Evolutionary conservation across 2,888 invertebrate genomes (phyloP).

Genomic region (Cephonodes hylas): DNA sequence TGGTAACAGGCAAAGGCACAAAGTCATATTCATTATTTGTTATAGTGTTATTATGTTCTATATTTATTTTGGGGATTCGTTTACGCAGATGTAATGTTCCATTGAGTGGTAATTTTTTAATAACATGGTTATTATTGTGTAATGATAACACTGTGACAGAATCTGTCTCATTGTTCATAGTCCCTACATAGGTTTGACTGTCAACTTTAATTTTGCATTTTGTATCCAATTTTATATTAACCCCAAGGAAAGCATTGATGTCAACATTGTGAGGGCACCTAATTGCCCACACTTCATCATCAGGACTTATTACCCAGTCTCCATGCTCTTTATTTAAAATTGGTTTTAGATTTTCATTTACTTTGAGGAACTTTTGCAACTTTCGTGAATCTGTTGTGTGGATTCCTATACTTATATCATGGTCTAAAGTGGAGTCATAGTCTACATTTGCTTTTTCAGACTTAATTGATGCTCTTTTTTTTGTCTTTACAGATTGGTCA

Average conservation of each 20-base stretch:
- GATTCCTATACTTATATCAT: slow-evolving; percentile 11
- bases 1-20: slow-evolving; percentile 64
- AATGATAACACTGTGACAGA: slow-evolving; percentile 37
- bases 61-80: slow-evolving; percentile 58
- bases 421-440: slow-evolving; percentile 36
- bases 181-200: slow-evolving; percentile 53
- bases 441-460: slow-evolving; percentile 59
- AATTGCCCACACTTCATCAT: slow-evolving; percentile 63
- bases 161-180: slow-evolving; percentile 30
- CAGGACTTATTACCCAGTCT: slow-evolving; percentile 33
- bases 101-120: slow-evolving; percentile 40
- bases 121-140: slow-evolving; percentile 29
- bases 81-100: slow-evolving; percentile 51
- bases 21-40: slow-evolving; percentile 48
- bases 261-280: slow-evolving; percentile 55
- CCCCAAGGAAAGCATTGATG: slow-evolving; percentile 38
- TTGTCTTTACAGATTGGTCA: slow-evolving; percentile 4
- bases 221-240: slow-evolving; percentile 40
- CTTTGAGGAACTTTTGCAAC: slow-evolving; percentile 42
- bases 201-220: slow-evolving; percentile 61
- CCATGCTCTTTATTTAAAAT: slow-evolving; percentile 23
- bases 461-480: slow-evolving; percentile 32
- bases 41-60: slow-evolving; percentile 41
- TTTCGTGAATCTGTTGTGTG: slow-evolving; percentile 25
- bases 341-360: slow-evolving; percentile 38